Evolutionary conservation across 2,888 invertebrate genomes (phyloP), one percentile per base, ranked within the genome.

Genomic region (Rotaria macrura): DNA sequence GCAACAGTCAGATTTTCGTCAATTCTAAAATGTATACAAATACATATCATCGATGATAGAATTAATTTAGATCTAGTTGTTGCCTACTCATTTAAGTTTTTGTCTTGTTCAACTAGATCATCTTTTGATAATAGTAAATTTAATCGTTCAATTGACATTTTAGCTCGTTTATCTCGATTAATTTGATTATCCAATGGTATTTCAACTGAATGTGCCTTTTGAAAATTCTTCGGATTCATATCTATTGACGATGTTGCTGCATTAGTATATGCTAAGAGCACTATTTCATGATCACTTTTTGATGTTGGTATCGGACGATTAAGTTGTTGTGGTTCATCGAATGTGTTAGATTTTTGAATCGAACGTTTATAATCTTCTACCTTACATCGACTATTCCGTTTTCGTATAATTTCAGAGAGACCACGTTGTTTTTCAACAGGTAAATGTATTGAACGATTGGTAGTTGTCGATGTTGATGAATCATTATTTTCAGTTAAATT

Each of bases 351-450:
- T 43, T 79, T 79, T 43, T 79, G 79, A 23, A 79, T 43, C 1
- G 79, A 79, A 25, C 40, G 40, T 79, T 79, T 79, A 43, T 79
- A 79, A 79, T 79, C 79, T 43, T 40, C 79, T 12, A 79, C 79
- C 43, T 79, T 79, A 25, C 12, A 43, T 25, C 40, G 40, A 43
- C 79, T 79, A 79, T 79, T 79, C 25, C 79, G 79, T 79, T 79
- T 79, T 43, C 79, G 79, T 43, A 79, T 43, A 1, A 79, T 43
- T 79, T 79, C 79, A 1, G 79, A 79, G 1, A 79, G 23, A 25
- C 43, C 79, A 79, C 79, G 79, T 79, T 79, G 79, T 79, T 79
- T 79, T 43, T 79, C 79, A 79, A 79, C 43, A 79, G 79, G 79
- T 43, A 79, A 43, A 79, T 79, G 79, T 43, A 79, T n/a, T 10